Evolutionary conservation across 2,113 vertebrate genomes (phyloP).

Genomic region (Ploceus nigricollis): DNA sequence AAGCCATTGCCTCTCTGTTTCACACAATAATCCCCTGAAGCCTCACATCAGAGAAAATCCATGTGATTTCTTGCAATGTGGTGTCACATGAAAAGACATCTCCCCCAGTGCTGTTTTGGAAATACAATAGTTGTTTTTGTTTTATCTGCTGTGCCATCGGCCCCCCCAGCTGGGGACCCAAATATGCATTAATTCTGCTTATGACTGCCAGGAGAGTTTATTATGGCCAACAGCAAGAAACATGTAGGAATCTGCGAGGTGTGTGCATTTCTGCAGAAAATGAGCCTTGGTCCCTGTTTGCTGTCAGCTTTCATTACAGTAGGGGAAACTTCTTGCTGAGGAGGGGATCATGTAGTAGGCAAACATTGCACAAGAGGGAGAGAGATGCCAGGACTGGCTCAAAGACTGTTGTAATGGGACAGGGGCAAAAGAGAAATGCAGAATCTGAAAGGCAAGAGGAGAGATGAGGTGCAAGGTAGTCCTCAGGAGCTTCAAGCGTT

Average conservation of each 20-base stretch:
- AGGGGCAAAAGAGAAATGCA: not conserved
- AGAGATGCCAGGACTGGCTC: not conserved
- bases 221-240: constrained; percentile 67
- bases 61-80: constrained; percentile 12
- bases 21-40: constrained; percentile 26
- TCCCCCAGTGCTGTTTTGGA: constrained; percentile 30
- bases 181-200: constrained; percentile 36
- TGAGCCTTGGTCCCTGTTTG: not conserved
- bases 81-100: constrained; percentile 44
- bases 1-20: constrained; percentile 21
- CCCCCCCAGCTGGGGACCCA: constrained; percentile 31
- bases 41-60: constrained; percentile 39
- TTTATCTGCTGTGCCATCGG: constrained; percentile 56
- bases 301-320: constrained; percentile 32
- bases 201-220: constrained; percentile 39
- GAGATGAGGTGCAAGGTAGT: not conserved
- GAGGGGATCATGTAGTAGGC: not conserved
- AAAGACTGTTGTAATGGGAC: not conserved
- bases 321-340: constrained; percentile 8
- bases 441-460: not conserved
- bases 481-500: not conserved
- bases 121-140: constrained; percentile 39
- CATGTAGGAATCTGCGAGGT: constrained; percentile 53
- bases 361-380: not conserved
- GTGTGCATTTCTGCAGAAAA: constrained; percentile 37